These are phyloP conservation scores for Bathynomus jamesi DNA, from an alignment of 1,140 invertebrate genomes.

Conservation along the genomic window DNA sequence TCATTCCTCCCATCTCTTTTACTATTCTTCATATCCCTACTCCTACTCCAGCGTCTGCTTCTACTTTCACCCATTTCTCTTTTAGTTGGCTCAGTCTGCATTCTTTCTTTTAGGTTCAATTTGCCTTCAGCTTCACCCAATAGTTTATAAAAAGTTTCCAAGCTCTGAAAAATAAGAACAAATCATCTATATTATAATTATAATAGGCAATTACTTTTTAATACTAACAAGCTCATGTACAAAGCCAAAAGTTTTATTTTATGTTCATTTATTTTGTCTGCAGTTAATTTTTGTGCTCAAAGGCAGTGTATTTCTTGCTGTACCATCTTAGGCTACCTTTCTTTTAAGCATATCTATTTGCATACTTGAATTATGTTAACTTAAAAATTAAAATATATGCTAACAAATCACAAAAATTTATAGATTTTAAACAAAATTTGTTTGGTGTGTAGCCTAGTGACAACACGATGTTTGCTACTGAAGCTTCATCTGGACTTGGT, in stretches of 20 bases:
- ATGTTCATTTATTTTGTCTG: conserved; percentile 39
- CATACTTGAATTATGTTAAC: no score
- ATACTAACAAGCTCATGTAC: conserved; percentile 6
- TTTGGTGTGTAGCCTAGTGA: neutral
- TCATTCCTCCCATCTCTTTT: conserved; percentile 4
- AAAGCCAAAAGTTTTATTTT: conserved; percentile 9
- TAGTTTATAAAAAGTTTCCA: conserved; percentile 35
- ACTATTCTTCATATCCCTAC: neutral
- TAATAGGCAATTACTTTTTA: conserved; percentile 16
- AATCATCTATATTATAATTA: no score
- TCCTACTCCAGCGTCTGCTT: conserved; percentile 1
- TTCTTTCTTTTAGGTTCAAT: conserved; percentile 13
- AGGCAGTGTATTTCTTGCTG: no score
- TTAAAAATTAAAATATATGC: no score
- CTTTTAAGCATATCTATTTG: no score
- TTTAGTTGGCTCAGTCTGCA: conserved; percentile 23
- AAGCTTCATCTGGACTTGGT: no score
- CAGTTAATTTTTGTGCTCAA: no score
- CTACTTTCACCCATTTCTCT: conserved; percentile 27
- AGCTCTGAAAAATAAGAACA: conserved; percentile 28
- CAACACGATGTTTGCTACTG: neutral
- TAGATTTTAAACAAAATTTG: neutral
- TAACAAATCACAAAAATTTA: neutral
- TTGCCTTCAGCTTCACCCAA: conserved; percentile 45
- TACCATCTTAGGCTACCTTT: no score